Evolutionary conservation across 2,888 invertebrate species (phyloP), one percentile per base, ranked within the genome.

Genomic region (Acrobasis suavella): DNA sequence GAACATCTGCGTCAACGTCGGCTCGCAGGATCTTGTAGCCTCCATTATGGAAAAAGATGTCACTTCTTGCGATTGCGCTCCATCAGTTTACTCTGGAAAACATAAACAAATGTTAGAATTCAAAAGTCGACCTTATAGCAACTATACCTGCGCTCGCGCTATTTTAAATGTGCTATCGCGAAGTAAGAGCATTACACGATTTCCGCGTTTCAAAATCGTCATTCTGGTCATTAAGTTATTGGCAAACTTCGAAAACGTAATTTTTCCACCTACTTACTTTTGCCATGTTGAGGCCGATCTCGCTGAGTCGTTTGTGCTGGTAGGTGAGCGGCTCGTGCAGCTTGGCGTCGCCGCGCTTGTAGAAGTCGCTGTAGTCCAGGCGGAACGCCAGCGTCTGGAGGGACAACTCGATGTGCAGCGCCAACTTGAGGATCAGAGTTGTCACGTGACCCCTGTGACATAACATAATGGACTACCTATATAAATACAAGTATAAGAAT

Each of bases 331-430:
- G 94, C 65, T 94, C 95, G 65, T 96, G 95, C 62, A 97, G 93
- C 73, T 96, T 94, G 68, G 95, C 94, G 81, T 97, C 96, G 65
- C 95, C 94, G 66, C 96, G 95, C 81, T 97, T 97, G 91, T 99
- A 99, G 88, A 97, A 97, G 83, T 98, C 97, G 85, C 98, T 99
- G 86, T 98, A 99, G 90, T 98, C 98, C 63, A 99, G 93, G 2
- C 98, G 95, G 78, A 97, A 97, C 68, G 98, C 98, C 64, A 99
- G 94, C 72, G 97, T 95, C 77, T 98, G 97, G 15, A 99, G 93
- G 71, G 97, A 97, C 69, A 96, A 95, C 86, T 98, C 97, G 60
- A 95, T 93, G 77, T 97, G 97, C 1, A 95, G 94, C 16, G 97
- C 96, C 17, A 98, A 93, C 85, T 97, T 95, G 58, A 97, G 89